Base-by-base conservation (phyloP, 2,888 invertebrate genomes). In the Cremastobaeus sp. region DNA sequence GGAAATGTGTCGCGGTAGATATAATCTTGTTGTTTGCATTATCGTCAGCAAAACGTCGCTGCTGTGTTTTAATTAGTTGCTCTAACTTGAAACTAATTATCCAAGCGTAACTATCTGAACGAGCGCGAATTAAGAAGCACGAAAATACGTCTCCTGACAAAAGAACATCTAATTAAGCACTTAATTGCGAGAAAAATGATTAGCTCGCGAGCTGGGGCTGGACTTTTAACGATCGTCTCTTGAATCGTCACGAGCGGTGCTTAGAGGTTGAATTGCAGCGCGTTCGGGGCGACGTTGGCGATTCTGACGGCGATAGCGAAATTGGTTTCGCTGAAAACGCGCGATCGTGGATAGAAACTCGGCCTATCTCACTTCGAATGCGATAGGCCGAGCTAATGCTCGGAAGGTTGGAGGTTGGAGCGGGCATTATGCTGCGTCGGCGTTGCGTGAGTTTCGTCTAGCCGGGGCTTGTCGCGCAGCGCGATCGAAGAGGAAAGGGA, bases 1-100 rank as follows among this genome's bases (percentile, higher is more conserved):
- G 84, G 85, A 84, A 85, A 85, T 82, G 83, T 82, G 81, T 79
- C 83, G 86, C 86, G 87, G 87, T 86, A 86, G 87, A 87, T 87
- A 87, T 87, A 87, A 87, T 86, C 87, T 87, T 86, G 86, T 73
- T 69, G 70, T 70, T 74, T 75, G 76, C 72, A 75, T 85, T 86
- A 85, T 81, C 84, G 83, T 82, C 79, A 79, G 62, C 81, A 80
- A 78, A 81, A 86, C 84, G 76, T 86, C 85, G 81, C 82, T 81
- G 83, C 30, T 54, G 83, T 86, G 83, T 87, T 87, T 87, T 87
- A 87, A 87, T 87, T 87, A 86, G 85, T 82, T 82, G 72, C 76
- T 35, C 57, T 45, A 69, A 70, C 54, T 62, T 59, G 52, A 59
- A 70, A 64, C 64, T 74, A 74, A 69, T 74, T 74, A 74, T 59